Evolutionary conservation across 2,113 vertebrate species (phyloP).

Genomic region (Carassius auratus): DNA sequence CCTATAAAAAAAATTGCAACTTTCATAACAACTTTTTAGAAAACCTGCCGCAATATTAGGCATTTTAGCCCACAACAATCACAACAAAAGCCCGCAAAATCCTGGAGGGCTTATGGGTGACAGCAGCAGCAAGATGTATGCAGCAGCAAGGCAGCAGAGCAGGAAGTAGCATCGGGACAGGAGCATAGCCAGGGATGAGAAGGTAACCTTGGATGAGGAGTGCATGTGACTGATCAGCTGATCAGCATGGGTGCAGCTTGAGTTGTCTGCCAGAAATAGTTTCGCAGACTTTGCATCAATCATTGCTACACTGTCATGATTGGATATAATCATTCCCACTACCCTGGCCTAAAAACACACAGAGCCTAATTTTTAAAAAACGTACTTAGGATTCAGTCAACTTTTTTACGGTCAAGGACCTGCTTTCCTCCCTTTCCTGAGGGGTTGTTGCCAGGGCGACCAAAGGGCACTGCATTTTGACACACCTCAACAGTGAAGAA

Average conservation of each 20-base stretch:
- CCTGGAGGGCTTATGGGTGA: too few species aligned
- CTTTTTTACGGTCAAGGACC: slow-evolving; percentile 26
- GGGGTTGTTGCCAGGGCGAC: not conserved
- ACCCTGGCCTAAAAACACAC: not conserved
- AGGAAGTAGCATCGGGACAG: too few species aligned
- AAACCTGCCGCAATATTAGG: too few species aligned
- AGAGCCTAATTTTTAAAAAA: not conserved
- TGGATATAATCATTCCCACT: not conserved
- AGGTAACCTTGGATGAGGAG: not conserved
- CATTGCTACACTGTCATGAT: slow-evolving; percentile 10
- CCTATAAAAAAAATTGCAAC: too few species aligned
- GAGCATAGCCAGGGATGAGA: too few species aligned
- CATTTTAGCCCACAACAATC: too few species aligned
- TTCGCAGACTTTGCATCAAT: slow-evolving; percentile 9
- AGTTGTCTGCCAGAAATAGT: not conserved
- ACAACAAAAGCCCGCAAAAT: too few species aligned
- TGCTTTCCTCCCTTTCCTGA: slow-evolving; percentile 29
- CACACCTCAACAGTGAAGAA: not conserved
- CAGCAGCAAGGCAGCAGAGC: too few species aligned
- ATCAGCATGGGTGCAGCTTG: too few species aligned
- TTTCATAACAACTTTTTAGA: too few species aligned
- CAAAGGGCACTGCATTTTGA: not conserved
- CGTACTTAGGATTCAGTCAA: slow-evolving; percentile 28
- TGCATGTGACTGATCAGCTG: too few species aligned
- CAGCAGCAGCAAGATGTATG: too few species aligned